A percentile compares a stretch with the other conserved stretches of the same genome.
Conservation (phyloP, 2,797 vertebrate genomes). For the Sparus aurata region DNA sequence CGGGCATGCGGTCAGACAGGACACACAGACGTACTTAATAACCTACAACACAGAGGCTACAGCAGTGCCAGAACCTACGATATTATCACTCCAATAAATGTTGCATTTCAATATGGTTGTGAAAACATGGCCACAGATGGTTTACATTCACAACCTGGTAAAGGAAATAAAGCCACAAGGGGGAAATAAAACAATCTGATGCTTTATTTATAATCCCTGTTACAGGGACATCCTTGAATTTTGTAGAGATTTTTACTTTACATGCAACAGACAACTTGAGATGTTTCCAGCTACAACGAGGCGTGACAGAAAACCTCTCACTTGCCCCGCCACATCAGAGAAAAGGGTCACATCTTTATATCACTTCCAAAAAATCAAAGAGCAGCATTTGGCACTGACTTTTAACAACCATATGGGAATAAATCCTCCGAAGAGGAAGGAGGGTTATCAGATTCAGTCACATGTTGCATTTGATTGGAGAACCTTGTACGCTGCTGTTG, state of each 20-base stretch:
- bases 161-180: constrained; percentile 13
- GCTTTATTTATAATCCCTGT: constrained; percentile 27
- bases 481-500: constrained; percentile 11
- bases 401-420: constrained; percentile 27
- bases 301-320: constrained; percentile 24
- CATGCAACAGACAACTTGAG: neutral
- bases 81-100: constrained; percentile 6
- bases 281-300: constrained; percentile 25
- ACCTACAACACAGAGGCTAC: constrained; percentile 18
- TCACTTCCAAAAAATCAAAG: constrained; percentile 46
- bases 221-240: neutral
- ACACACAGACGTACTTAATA: constrained; percentile 10
- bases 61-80: neutral
- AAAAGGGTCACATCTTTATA: constrained; percentile 47
- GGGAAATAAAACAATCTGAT: constrained; percentile 7
- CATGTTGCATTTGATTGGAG: constrained; percentile 10
- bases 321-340: constrained; percentile 10
- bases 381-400: constrained; percentile 43
- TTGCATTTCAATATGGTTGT: constrained; percentile 23
- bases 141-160: constrained; percentile 9
- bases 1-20: constrained; percentile 29
- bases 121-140: constrained; percentile 9
- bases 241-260: constrained; percentile 10
- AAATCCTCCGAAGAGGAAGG: constrained; percentile 22
- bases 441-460: constrained; percentile 18